Percentiles rank a stretch among this genome's conserved stretches.
Conservation (phyloP, 2,113 vertebrate genomes). For the Xenopus tropicalis region DNA sequence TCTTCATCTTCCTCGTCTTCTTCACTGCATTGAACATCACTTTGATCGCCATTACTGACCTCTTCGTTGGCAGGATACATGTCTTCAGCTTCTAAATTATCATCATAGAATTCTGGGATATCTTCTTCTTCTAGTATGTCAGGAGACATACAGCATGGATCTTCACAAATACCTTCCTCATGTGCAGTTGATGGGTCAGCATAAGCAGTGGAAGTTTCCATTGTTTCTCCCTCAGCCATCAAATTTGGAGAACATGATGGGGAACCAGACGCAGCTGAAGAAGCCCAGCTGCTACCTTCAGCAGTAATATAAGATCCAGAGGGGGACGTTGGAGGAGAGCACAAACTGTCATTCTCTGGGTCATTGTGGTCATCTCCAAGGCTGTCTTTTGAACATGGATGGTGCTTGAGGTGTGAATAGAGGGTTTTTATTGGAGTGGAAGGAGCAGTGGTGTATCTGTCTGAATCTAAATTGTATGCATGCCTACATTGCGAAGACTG, state of each 20-base stretch:
- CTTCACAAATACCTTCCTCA: slow-evolving; percentile 62
- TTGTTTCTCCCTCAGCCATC: slow-evolving; percentile 66
- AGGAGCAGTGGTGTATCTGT: slow-evolving; percentile 86
- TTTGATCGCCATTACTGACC: slow-evolving; percentile 33
- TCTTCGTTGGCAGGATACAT: slow-evolving; percentile 5
- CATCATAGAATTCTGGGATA: slow-evolving; percentile 12
- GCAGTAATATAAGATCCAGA: slow-evolving; percentile 93
- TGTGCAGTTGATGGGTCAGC: slow-evolving; percentile 67
- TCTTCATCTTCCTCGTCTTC: slow-evolving; percentile 37
- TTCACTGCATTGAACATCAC: background rate
- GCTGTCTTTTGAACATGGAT: slow-evolving; percentile 59
- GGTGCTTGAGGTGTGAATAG: slow-evolving; percentile 62
- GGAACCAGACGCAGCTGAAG: slow-evolving; percentile 77
- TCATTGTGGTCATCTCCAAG: slow-evolving; percentile 65
- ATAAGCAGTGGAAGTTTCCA: slow-evolving; percentile 64
- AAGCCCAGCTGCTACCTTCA: slow-evolving; percentile 88
- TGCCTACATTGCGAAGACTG: slow-evolving; percentile 51
- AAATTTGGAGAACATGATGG: slow-evolving; percentile 83
- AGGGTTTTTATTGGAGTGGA: slow-evolving; percentile 80
- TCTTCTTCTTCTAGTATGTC: slow-evolving; percentile 39
- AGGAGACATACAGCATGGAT: slow-evolving; percentile 31
- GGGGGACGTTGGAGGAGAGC: slow-evolving; percentile 83
- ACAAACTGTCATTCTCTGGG: slow-evolving; percentile 61
- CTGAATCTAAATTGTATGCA: slow-evolving; percentile 67
- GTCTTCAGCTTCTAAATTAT: background rate